phyloP scores from a whole-genome alignment of 2,888 invertebrate genomes.

The Phytoseiulus persimilis region DNA sequence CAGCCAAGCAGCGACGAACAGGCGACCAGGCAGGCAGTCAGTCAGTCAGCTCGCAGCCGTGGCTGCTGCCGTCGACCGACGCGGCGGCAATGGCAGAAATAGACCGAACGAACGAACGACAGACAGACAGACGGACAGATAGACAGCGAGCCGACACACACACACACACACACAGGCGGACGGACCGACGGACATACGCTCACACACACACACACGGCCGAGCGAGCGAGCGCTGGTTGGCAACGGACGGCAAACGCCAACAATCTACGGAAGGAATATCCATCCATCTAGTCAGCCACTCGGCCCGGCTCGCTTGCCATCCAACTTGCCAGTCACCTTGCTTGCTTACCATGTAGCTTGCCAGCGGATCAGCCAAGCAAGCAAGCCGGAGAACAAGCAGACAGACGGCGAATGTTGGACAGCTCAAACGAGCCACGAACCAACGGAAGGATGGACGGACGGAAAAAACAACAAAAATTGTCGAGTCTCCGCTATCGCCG shows the following conservation, averaged over 20 bases:
- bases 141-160: not conserved
- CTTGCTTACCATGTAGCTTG: not conserved
- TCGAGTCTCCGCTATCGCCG: not conserved
- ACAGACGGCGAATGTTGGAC: not conserved
- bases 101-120: not conserved
- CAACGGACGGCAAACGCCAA: conserved; percentile 5
- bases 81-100: conserved; percentile 5
- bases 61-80: conserved; percentile 17
- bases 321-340: not conserved
- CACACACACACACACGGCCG: not conserved
- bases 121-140: not conserved
- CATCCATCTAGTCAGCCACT: not conserved
- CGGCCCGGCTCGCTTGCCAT: not conserved
- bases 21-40: conserved; percentile 16
- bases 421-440: not conserved
- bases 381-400: not conserved
- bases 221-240: not conserved
- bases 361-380: conserved; percentile 5
- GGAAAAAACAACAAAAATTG: not conserved
- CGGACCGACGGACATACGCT: not conserved
- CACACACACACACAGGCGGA: not conserved
- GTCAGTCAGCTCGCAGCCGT: conserved; percentile 19
- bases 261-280: conserved; percentile 5
- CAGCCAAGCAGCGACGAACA: conserved; percentile 9
- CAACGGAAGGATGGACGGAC: not conserved